Base-by-base conservation (phyloP, 2,888 invertebrate genomes). In the Parochlus steinenii region DNA sequence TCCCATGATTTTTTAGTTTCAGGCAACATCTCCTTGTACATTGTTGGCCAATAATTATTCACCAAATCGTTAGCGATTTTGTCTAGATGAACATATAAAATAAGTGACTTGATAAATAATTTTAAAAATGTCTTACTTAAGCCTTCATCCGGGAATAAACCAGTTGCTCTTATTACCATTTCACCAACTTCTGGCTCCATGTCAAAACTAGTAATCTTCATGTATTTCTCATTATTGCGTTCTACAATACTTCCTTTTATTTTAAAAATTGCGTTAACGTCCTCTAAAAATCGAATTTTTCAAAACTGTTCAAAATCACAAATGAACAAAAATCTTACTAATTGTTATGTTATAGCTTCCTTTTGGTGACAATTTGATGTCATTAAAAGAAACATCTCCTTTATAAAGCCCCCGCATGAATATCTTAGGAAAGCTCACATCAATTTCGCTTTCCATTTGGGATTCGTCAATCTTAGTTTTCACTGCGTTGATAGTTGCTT, bases 131-230 rank as follows among this genome's bases (percentile, higher is more conserved):
- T 65, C 74, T 68, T 56, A 78, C 78, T 75, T 37, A 77, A 53
- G 25, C 65, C 65, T 3, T 72, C 71, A 45, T 74, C 69, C 37
- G 67, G 63, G 46, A 70, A 64, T 6, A 71, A 47, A 39, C 74
- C 74, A 19, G 60, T 63, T 33, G 74, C 62, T 47, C 62, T 62
- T 16, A 72, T 55, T 39, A 62, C 64, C 67, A 78, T 64, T 39
- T 63, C 63, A 12, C 69, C 69, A 11, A 78, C 59, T 47, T 73
- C 71, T 4, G 77, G 75, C 22, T 64, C 58, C 56, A 71, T 58
- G 48, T 64, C 65, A 47, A 74, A 71, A 11, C 67, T 65, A 16
- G 64, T 61, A n/a, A 73, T 55, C 41, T 61, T 58, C 43, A 74
- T 43, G 49, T 64, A 70, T 5, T 63, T 64, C 31, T 67, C 64